Base-by-base conservation (phyloP, 1,140 invertebrate species). In the Pissodes strobi region DNA sequence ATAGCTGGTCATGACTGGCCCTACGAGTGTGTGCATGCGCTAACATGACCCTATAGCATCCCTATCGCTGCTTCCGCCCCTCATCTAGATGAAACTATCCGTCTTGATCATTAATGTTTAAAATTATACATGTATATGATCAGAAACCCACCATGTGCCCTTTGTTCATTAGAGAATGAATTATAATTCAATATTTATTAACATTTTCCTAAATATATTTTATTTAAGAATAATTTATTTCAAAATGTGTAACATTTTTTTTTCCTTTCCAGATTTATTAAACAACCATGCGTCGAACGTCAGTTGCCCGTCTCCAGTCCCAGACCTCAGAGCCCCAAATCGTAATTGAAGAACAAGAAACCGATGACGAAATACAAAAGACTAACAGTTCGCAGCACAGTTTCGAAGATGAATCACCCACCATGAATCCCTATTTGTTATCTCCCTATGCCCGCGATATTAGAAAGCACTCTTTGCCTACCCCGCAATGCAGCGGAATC, bases 381-480 rank as follows among this genome's bases (percentile, higher is more conserved):
- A 64, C 49, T 12, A 73, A 73, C 56, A 84, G 84, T 1, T 84
- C 87, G 0, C 80, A 83, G 9, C 82, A 84, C 51, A 86, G 84
- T 65, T 75, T 87, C 21, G 88, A 90, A 68, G 86, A 87, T 34
- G 88, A 90, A 73, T 90, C 88, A 0, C 89, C 90, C 4, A 80
- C 79, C 17, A 83, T 87, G 37, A 91, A 92, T 77, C 90, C 90
- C 0, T 90, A 89, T 79, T 81, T 92, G 23, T 77, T 92, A 6
- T 91, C 89, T 2, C 90, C 91, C 0, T 92, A 88, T 84, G 77
- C 78, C 0, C 72, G 82, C 25, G 86, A 88, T 58, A 85, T 86
- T 1, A 82, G 90, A 49, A 93, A 93, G 73, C 87, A 91, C 69
- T 92, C 90, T 5, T 78, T 93, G 66, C 91, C 90, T 1, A 91